These are phyloP conservation scores for Pararge aegeria DNA, from an alignment of 1,140 invertebrate genomes.

Conservation along the genomic window DNA sequence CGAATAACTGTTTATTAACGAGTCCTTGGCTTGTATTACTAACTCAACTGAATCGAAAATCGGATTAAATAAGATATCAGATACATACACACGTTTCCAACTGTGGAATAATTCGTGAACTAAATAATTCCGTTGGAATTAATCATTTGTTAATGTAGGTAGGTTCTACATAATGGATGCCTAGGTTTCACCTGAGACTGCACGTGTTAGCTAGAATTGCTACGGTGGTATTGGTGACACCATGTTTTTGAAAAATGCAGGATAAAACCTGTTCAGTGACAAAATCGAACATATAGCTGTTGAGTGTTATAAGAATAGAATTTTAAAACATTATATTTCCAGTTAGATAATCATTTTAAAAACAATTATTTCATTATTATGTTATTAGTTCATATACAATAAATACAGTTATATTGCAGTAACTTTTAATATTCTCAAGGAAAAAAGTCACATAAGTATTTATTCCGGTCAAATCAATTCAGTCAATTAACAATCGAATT, in stretches of 20 bases:
- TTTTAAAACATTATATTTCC: too few species aligned
- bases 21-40: background rate
- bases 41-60: background rate
- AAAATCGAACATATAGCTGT: too few species aligned
- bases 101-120: background rate
- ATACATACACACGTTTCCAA: background rate
- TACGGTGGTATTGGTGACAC: constrained; percentile 7
- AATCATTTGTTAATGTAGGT: constrained; percentile 51
- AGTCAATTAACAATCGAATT: too few species aligned
- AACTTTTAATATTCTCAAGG: too few species aligned
- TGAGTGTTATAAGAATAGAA: too few species aligned
- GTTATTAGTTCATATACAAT: too few species aligned
- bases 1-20: too few species aligned
- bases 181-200: constrained; percentile 31
- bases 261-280: constrained; percentile 1
- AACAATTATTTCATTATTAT: too few species aligned
- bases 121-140: constrained; percentile 26
- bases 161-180: constrained; percentile 11
- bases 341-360: too few species aligned
- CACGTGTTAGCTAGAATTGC: constrained; percentile 1
- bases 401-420: too few species aligned
- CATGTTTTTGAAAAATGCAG: background rate
- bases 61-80: background rate
- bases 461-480: too few species aligned
- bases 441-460: too few species aligned